Percentiles rank a stretch among this genome's conserved stretches.
Conservation (phyloP, 1,140 invertebrate species). For the Stenopsyche tienmushanensis region DNA sequence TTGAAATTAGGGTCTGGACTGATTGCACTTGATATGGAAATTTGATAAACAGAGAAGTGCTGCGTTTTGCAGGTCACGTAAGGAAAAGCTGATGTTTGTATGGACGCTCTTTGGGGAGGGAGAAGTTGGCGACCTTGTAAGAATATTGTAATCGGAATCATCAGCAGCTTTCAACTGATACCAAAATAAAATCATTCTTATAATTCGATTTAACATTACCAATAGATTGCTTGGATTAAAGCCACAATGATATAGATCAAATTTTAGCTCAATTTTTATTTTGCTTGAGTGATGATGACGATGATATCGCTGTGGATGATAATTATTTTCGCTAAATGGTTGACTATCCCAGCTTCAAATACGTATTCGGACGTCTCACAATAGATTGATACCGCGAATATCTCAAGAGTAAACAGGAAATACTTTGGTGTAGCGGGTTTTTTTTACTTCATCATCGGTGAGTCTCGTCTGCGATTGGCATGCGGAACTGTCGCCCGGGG, state of each 20-base stretch:
- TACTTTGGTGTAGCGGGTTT: constrained; percentile 20
- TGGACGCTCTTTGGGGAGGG: not conserved
- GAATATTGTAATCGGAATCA: constrained; percentile 20
- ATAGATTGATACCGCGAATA: constrained; percentile 19
- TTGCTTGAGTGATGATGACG: no score
- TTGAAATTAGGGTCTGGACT: no score
- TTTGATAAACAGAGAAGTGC: no score
- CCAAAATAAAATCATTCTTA: no score
- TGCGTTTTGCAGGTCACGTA: not conserved
- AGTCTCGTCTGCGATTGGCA: constrained; percentile 1
- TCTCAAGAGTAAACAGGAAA: constrained; percentile 21
- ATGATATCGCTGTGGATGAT: no score
- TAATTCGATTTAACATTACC: no score
- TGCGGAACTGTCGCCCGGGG: constrained; percentile 18
- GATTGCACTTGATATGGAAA: no score
- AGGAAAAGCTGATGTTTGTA: not conserved
- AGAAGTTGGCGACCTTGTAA: constrained; percentile 21
- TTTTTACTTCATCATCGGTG: constrained; percentile 15
- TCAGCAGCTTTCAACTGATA: not conserved
- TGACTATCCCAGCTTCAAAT: no score
- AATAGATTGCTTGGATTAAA: no score
- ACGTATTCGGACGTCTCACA: not conserved
- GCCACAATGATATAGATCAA: no score
- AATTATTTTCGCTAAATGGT: no score
- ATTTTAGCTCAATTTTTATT: no score